Evolutionary conservation across 2,113 vertebrate genomes (phyloP).

Genomic region (Melanerpes formicivorus): DNA sequence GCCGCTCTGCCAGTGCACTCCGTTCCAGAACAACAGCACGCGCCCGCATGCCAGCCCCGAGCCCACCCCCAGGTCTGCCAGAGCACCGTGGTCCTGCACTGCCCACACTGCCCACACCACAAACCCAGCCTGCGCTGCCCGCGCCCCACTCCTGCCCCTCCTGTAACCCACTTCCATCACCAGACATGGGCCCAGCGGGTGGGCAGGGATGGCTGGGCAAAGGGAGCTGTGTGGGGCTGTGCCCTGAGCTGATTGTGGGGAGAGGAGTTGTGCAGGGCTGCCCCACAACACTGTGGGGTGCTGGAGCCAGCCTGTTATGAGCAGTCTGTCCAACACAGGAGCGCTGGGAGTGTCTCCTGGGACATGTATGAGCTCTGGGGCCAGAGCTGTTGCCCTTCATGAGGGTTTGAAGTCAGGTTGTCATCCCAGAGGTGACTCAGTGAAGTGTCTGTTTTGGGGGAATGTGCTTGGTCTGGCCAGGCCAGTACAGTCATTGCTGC

Average conservation of each 20-base stretch:
- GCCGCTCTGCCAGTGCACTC: constrained; percentile 52
- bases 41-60: constrained; percentile 35
- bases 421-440: accelerated
- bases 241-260: neutral
- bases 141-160: neutral
- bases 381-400: accelerated
- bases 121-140: neutral
- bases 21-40: constrained; percentile 61
- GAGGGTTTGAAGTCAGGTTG: neutral
- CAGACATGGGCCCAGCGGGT: accelerated
- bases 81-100: neutral
- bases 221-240: neutral
- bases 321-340: accelerated
- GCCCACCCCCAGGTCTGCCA: constrained; percentile 52
- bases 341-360: neutral
- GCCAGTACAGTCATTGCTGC: accelerated
- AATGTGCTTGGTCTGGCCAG: accelerated
- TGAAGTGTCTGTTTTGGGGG: accelerated
- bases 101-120: neutral
- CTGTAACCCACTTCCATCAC: accelerated
- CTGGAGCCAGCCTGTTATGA: accelerated
- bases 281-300: accelerated
- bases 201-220: accelerated
- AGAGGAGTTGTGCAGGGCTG: neutral
- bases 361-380: accelerated